phyloP scores from a whole-genome alignment of 2,113 vertebrate genomes.

The Megalops atlanticus region DNA sequence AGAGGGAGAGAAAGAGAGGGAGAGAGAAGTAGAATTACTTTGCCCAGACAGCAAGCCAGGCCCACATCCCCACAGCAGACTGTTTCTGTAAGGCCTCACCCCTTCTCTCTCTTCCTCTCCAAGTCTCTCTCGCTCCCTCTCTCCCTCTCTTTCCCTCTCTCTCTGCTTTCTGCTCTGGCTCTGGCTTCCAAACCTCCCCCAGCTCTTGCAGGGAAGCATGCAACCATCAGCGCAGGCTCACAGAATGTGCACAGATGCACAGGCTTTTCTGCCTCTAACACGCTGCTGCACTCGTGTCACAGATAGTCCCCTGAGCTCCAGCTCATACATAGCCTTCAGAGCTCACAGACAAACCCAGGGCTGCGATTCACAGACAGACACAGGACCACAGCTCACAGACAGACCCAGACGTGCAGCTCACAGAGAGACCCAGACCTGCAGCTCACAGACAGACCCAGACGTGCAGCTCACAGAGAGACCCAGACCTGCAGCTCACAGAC shows the following conservation, averaged over 20 bases:
- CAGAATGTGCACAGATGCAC: not conserved
- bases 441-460: not conserved
- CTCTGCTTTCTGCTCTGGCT: not conserved
- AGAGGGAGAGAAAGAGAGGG: conserved; percentile 53
- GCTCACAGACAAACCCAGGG: not conserved
- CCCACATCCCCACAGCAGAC: conserved; percentile 64
- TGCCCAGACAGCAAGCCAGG: conserved; percentile 65
- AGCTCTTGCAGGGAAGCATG: not conserved
- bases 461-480: not conserved
- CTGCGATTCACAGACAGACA: not conserved
- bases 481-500: not conserved
- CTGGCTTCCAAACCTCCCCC: not conserved
- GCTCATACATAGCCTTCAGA: no score
- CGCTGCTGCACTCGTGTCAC: no score
- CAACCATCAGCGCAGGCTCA: no score
- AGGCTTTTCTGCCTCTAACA: not conserved
- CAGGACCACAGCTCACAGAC: not conserved
- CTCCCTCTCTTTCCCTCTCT: conserved; percentile 28
- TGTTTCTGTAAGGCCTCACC: conserved; percentile 57
- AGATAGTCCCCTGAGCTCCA: no score
- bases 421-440: not conserved
- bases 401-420: not conserved
- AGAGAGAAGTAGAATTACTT: conserved; percentile 63
- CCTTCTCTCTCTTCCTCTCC: conserved; percentile 40
- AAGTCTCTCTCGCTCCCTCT: conserved; percentile 36